Evolutionary conservation across 2,888 invertebrate genomes (phyloP).

Genomic region (Mesoligia furuncula): DNA sequence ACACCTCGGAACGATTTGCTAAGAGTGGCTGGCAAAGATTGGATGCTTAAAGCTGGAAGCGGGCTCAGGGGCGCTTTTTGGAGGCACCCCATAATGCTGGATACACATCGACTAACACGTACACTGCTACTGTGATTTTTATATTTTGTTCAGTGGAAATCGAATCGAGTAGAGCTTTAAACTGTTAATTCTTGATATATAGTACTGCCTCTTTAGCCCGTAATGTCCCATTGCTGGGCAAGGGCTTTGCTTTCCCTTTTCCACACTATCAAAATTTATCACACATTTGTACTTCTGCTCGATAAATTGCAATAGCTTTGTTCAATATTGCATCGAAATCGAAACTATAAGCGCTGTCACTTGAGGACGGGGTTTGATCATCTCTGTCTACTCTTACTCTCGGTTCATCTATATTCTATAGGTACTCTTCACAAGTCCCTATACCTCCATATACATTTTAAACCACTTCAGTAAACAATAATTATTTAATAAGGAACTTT

Average conservation of each 20-base stretch:
- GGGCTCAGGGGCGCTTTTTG: constrained; percentile 37
- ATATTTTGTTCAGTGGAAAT: constrained; percentile 14
- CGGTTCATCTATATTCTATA: neutral
- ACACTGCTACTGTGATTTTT: constrained; percentile 10
- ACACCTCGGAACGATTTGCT: constrained; percentile 43
- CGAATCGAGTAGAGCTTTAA: neutral
- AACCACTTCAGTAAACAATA: constrained; percentile 1
- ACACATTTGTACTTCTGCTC: neutral
- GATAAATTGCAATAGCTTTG: neutral
- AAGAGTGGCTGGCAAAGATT: constrained; percentile 57
- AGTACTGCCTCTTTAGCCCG: neutral
- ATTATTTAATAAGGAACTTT: constrained; percentile 3
- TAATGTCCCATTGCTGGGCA: neutral
- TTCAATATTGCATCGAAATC: neutral
- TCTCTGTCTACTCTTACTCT: neutral
- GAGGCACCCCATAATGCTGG: constrained; percentile 21
- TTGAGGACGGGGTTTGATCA: neutral
- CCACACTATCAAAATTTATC: neutral
- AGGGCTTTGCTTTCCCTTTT: neutral
- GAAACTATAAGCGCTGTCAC: neutral
- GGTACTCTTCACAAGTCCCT: neutral
- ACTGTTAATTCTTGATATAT: neutral
- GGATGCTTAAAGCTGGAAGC: constrained; percentile 51
- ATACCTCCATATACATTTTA: neutral
- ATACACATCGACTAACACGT: constrained; percentile 22